Evolutionary conservation across 2,113 vertebrate species (phyloP), one percentile per base, ranked within the genome.

Genomic region (Plotosus lineatus): DNA sequence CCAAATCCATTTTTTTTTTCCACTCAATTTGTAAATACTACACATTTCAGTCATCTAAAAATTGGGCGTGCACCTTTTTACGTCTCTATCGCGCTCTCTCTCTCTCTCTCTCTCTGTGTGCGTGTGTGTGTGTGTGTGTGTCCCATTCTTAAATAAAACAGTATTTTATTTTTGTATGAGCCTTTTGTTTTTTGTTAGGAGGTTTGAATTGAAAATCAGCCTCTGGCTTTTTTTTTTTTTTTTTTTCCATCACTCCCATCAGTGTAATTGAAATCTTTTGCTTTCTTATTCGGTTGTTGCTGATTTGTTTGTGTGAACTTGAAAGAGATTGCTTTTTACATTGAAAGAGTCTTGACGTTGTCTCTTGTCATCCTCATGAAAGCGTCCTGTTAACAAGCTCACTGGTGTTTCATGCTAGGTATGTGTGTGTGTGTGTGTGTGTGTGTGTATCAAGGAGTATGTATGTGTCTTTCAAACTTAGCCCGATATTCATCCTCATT

Each of bases 361-460:
- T 74, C 58, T 74, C 55, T 60, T 46, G 65, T 77, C 28, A 68
- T 77, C 81, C 42, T 60, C 38, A 21, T 72, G 28, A 80, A 66
- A 79, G 58, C 65, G 19, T 63, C 42, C 69, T 76, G 75, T 86
- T 86, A 81, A 83, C 85, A 75, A 78, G 33, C 61, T 73, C 21
- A 48, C 48, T 66, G 44, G 15, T 38, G 44, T 73, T 73, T n/a
- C 53, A 17, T 9, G 71, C 15, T 69, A 31, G 50, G 33, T 28
- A 17, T 84, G 51, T 51, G 21, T 77, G 15, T 31, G 26, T 33
- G 44, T 33, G 61, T 61, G 33, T 50, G 63, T 51, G 21, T 77
- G 15, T 31, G 26, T 33, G 44, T 33, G 61, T 61, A 44, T 50
- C 51, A 9, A 38, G 63, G 82, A 11, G 15, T 61, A n/a, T 60